Percentiles rank a stretch among this genome's conserved stretches.
Evolutionary conservation across 2,888 invertebrate genomes (phyloP).

Genomic region (Reticulitermes lucifugus): DNA sequence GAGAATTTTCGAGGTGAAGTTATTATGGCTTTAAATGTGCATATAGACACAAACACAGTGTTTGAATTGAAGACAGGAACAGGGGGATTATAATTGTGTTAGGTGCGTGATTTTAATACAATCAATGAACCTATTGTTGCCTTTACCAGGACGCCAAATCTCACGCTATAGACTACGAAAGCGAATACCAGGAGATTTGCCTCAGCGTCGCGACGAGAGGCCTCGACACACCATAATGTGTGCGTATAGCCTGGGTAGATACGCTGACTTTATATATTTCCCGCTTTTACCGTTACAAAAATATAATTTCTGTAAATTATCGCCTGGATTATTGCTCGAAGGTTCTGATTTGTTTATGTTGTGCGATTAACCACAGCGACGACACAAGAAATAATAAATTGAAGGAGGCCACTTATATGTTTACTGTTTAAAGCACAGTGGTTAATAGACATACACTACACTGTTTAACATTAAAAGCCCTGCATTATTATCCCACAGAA

Average conservation of each 20-base stretch:
- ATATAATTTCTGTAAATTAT: neutral
- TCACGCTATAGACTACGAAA: neutral
- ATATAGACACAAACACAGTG: neutral
- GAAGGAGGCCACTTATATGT: no score
- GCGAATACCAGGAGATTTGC: conserved; percentile 23
- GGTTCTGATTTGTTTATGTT: no score
- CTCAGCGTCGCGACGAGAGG: neutral
- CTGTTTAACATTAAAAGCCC: no score
- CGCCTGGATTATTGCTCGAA: neutral
- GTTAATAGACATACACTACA: no score
- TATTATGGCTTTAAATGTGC: conserved; percentile 32
- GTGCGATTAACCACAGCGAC: no score
- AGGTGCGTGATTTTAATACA: conserved; percentile 32
- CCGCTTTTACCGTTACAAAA: no score
- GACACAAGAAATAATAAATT: no score
- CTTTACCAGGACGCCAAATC: neutral
- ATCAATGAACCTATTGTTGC: conserved; percentile 33
- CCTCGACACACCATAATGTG: conserved; percentile 10
- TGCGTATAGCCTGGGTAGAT: neutral
- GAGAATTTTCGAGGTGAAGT: neutral
- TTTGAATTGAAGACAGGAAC: conserved; percentile 11
- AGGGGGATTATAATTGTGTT: conserved; percentile 38
- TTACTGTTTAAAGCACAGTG: no score
- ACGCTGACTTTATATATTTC: neutral
- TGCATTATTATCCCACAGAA: no score